Evolutionary conservation across 1,140 invertebrate genomes (phyloP).

Genomic region (Ectropis grisescens): DNA sequence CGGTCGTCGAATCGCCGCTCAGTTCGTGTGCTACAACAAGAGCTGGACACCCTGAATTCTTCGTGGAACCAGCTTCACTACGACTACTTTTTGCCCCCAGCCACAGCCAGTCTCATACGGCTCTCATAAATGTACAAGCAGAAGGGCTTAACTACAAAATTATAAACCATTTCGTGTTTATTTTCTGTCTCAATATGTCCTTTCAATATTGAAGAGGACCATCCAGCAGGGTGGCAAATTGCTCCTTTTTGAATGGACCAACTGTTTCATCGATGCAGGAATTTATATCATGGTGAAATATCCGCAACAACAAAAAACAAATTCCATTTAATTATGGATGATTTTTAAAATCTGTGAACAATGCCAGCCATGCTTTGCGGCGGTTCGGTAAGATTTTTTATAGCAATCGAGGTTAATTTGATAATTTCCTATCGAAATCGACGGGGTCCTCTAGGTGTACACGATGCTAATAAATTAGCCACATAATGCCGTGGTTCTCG

Average conservation of each 20-base stretch:
- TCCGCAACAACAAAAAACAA: conserved; percentile 36
- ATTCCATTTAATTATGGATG: conserved; percentile 68
- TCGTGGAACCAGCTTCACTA: conserved; percentile 41
- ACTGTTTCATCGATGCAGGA: conserved; percentile 32
- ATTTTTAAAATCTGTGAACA: conserved; percentile 68
- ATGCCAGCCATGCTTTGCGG: conserved; percentile 57
- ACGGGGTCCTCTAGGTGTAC: conserved; percentile 10
- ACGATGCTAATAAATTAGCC: conserved; percentile 7
- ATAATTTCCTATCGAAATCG: conserved; percentile 60
- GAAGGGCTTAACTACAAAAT: conserved; percentile 35
- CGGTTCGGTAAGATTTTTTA: conserved; percentile 46
- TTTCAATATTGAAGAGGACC: conserved; percentile 33
- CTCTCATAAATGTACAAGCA: conserved; percentile 21
- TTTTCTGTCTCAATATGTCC: conserved; percentile 10
- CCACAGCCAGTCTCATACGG: conserved; percentile 30
- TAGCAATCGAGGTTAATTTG: conserved; percentile 55
- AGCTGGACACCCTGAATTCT: conserved; percentile 38
- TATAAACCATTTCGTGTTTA: background rate
- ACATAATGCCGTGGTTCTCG: too few species aligned
- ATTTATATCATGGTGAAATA: conserved; percentile 59
- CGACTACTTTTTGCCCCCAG: conserved; percentile 41
- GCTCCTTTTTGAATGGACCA: conserved; percentile 35
- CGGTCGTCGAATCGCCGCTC: too few species aligned
- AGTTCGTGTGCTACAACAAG: conserved; percentile 19
- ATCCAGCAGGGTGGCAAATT: conserved; percentile 54